Evolutionary conservation across 2,797 vertebrate genomes (phyloP), one percentile per base, ranked within the genome.

Genomic region (Crypturellus tataupa): DNA sequence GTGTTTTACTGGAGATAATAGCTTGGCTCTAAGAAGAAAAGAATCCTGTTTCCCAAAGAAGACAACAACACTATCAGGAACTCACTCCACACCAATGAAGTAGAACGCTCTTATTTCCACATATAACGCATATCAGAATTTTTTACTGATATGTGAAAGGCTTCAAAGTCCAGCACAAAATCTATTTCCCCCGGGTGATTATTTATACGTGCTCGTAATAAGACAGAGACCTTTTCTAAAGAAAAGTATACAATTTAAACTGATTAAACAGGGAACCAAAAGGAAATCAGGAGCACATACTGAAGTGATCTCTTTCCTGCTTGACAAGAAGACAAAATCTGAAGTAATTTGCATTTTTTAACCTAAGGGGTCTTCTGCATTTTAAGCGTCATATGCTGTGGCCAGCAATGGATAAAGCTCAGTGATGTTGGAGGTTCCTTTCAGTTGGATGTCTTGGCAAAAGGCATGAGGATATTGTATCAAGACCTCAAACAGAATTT

Each of bases 151-250:
- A 42, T 18, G 18, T 73, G 16, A 18, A 73, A 51, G 47, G 13
- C 44, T 18, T 53, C 29, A 5, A 33, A 24, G 21, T 58, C 39
- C 31, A 68, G 44, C 27, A 29, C 31, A 4, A 65, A 73, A 56
- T 47, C 7, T 25, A 2, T 70, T 89, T 73, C 82, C 21, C 37
- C 29, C 15, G 2, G 12, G 4, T 11, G 3, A 18, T 35, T 75
- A 15, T 42, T 67, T 5, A 1, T 69, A 27, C 3, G 53, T 68
- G 7, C 9, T 83, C 0, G 0, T 27, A 80, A 37, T 53, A 8
- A 69, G 9, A 63, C 3, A 47, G 2, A 73, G 6, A 33, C 20
- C 1, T 78, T 72, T 17, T 68, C 44, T n/a, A 67, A 67, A 33
- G 31, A 67, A 67, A 39, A 40, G 27, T 6, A 23, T 17, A 8